These are phyloP conservation scores for Sparidentex hasta DNA, from an alignment of 2,797 vertebrate genomes.

Conservation along the genomic window DNA sequence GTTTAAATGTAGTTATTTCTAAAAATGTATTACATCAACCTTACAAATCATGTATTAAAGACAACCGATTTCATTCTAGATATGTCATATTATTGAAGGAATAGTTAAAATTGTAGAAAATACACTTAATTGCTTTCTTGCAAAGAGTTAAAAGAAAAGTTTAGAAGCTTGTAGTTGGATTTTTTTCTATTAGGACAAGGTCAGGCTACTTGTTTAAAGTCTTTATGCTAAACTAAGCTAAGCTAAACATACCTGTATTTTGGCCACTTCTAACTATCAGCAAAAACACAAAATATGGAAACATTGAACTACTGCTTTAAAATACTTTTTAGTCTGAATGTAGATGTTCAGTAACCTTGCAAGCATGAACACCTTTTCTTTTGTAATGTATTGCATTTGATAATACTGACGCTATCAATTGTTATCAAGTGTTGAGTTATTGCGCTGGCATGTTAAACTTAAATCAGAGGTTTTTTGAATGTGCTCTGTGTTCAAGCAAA, in stretches of 20 bases:
- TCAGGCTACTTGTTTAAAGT: background rate
- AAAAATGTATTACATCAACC: no score
- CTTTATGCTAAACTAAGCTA: slow-evolving; percentile 1
- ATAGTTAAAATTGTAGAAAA: background rate
- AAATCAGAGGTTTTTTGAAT: slow-evolving; percentile 43
- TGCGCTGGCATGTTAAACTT: slow-evolving; percentile 5
- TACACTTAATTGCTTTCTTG: background rate
- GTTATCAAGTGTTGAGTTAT: slow-evolving; percentile 10
- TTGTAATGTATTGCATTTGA: background rate
- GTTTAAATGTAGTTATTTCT: background rate
- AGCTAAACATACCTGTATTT: slow-evolving; percentile 9
- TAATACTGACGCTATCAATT: background rate
- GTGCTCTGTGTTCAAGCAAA: slow-evolving; percentile 9
- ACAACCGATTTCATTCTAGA: background rate
- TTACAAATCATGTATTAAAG: background rate
- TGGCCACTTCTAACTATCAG: background rate
- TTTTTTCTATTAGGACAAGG: background rate
- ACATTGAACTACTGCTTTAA: background rate
- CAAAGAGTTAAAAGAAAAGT: background rate
- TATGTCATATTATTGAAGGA: background rate
- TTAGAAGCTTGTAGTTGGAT: background rate
- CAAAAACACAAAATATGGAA: background rate
- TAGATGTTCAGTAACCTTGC: background rate
- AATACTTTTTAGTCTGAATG: background rate
- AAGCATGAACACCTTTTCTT: background rate